Base-by-base conservation (phyloP, 2,888 invertebrate genomes). In the Psylliodes chrysocephalus region DNA sequence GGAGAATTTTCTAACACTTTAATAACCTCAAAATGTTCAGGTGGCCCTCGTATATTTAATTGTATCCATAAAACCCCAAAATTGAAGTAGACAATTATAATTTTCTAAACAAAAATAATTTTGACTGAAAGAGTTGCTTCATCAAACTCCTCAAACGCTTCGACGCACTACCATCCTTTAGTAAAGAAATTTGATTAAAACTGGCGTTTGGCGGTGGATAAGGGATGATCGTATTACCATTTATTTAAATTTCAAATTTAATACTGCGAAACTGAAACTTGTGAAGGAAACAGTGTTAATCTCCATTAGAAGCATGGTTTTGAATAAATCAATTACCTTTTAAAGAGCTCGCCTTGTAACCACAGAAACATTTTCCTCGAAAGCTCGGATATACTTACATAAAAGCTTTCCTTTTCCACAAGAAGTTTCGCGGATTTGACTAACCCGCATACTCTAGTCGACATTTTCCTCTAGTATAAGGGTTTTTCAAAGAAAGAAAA, bases 221-320 rank as follows among this genome's bases (percentile, higher is more conserved):
- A 54, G 54, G 54, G 19, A 57, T 38, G 47, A 47, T 53, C 53
- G 53, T 47, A 25, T 57, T 57, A 33, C 47, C 46, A 57, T 57
- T 57, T 47, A 35, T 54, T 60, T 53, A 60, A 52, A 60, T 52
- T 52, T 52, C 42, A 52, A 52, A 60, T 42, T 52, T 46, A 44
- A 60, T 33, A 61, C 40, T 35, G 10, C 33, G 47, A 44, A 56
- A 61, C 54, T 30, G 61, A 60, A 49, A 44, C 54, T 47, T 33
- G 18, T 49, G 60, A 63, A 64, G 65, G 63, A 54, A 54, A 60
- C 59, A 63, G 54, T 61, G 68, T 56, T 68, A 68, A 70, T 68
- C 70, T 67, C 65, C 67, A 70, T 67, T 63, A 63, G 60, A 47
- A 64, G 63, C 47, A 62, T 56, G 66, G 68, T 68, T 70, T 68